Evolutionary conservation across 2,888 invertebrate genomes (phyloP).

Genomic region (Coenonympha glycerion): DNA sequence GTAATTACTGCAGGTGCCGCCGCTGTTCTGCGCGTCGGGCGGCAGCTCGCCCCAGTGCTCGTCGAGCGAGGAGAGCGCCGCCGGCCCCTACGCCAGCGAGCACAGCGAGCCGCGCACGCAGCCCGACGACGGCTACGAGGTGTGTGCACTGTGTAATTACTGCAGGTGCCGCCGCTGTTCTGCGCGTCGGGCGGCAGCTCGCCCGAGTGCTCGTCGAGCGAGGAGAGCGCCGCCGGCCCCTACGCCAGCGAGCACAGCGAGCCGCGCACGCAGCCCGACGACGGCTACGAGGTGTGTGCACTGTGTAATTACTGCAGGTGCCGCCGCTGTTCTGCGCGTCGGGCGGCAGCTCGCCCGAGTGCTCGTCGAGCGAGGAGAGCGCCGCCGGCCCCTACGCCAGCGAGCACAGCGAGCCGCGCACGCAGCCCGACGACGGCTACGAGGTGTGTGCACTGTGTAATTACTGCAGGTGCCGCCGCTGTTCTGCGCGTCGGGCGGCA

Average conservation of each 20-base stretch:
- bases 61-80: constrained; percentile 59
- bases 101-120: constrained; percentile 64
- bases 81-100: constrained; percentile 61
- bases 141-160: too few relatives aligned
- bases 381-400: constrained; percentile 58
- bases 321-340: constrained; percentile 58
- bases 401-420: constrained; percentile 64
- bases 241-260: constrained; percentile 68
- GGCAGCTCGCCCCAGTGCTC: constrained; percentile 56
- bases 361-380: constrained; percentile 63
- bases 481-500: constrained; percentile 50
- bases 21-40: constrained; percentile 52
- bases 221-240: constrained; percentile 57
- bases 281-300: constrained; percentile 50
- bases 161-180: constrained; percentile 62
- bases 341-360: constrained; percentile 50
- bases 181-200: constrained; percentile 55
- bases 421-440: constrained; percentile 72
- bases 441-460: too few relatives aligned
- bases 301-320: too few relatives aligned
- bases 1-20: constrained; percentile 66
- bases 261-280: constrained; percentile 70
- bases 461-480: constrained; percentile 66
- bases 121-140: constrained; percentile 67
- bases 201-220: constrained; percentile 54